Evolutionary conservation across 1,140 invertebrate genomes (phyloP), one percentile per base, ranked within the genome.

Genomic region (Pantala flavescens): DNA sequence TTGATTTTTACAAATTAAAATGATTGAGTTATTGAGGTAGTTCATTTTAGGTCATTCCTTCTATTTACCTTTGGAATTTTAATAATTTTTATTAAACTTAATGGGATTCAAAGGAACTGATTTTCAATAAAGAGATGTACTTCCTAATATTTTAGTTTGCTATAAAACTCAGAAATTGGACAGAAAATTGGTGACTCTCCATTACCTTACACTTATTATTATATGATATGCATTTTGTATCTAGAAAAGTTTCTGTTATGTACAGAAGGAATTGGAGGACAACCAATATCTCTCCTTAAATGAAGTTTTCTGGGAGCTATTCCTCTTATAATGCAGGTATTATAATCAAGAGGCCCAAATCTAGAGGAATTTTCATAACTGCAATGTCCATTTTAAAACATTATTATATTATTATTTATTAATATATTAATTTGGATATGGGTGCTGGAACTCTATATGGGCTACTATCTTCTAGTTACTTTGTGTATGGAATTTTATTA

Each of bases 331-430:
- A 63, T 5, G 12, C 3, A 7, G 49, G 49, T 21, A 63, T 21
- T 12, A 16, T 19, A 16, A 19, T 63, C n/a, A 63, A 14, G 14
- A 21, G n/a, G 49, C 49, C 49, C 49, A 63, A 16, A 19, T 63
- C n/a, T 63, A 63, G 49, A 21, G 49, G 49, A 63, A 63, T 14
- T 63, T 63, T 63, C 49, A 63, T 63, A 21, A 63, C 49, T 63
- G n/a, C 49, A 63, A 63, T 63, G 49, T 63, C 49, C 49, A 63
- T 63, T 63, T 63, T 63, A 63, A 63, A 63, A 63, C 49, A 63
- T 63, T 63, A 63, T 63, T 63, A 63, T 63, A 63, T 63, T 63
- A 63, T 63, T 63, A 63, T 63, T 63, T 63, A 63, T 63, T 63
- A 63, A 63, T 63, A 63, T 63, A 63, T 63, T 63, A 63, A 63